Base-by-base conservation (phyloP, 30 jellyfish, hydroid and myxozoan species). In the Nemopilema nomurai region DNA sequence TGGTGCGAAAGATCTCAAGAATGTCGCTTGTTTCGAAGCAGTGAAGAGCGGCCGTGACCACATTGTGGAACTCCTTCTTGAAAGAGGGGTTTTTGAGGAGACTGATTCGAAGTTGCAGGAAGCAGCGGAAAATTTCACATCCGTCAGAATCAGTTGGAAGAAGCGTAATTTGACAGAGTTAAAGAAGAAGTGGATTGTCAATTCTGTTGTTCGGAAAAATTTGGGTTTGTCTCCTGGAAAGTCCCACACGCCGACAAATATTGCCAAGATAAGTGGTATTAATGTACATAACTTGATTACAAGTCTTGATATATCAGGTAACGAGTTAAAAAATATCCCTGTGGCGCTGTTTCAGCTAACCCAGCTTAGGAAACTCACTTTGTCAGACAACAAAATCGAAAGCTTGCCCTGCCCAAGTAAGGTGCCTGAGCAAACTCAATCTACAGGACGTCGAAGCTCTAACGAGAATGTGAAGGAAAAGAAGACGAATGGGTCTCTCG, bases 331-430 rank as follows among this genome's bases (percentile, higher is more conserved):
- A 29, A 19, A 87, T 30, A 53, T 93, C 25, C 98, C 98, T 0
- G 85, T 80, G 19, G 65, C 74, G 28, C 57, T 93, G 8, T 93
- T 93, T 70, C 96, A 88, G 63, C 70, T 93, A 62, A 94, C 97
- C 18, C 84, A 97, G 20, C 41, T 93, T 80, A 80, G 87, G 63
- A 77, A 62, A 23, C 78, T 93, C 89, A 83, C 87, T 32, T 81
- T 93, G 33, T 86, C 98, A 9, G 90, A 93, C 19, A 93, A 93
- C 78, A 22, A 49, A 8, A 32, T 80, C 13, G 17, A 50, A 18
- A 25, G 70, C 3, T 66, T 80, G 74, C 82, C 87, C 24, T 51
- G 71, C 16, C 66, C 49, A 8, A 31, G 18, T 65, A 0, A 51
- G 17, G 28, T 20, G 22, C 64, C 80, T 27, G 18, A 70, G 21